Conservation (phyloP, 2,888 invertebrate genomes). For the Drosophila ustulata region DNA sequence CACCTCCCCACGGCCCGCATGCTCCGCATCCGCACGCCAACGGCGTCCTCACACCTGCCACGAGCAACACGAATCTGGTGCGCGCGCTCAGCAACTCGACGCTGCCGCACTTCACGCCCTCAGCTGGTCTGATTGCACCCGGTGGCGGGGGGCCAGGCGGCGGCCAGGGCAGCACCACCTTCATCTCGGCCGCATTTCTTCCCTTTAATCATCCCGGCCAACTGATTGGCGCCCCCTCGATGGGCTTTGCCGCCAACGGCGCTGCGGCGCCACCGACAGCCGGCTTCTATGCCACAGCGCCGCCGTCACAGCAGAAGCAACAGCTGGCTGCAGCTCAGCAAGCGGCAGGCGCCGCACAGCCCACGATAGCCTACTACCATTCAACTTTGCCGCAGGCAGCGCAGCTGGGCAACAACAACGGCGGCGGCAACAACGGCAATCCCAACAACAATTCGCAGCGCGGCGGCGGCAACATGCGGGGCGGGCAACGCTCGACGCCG, state of each 20-base stretch:
- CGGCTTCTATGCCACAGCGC: slow-evolving; percentile 40
- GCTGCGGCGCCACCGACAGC: slow-evolving; percentile 34
- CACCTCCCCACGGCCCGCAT: slow-evolving; percentile 27
- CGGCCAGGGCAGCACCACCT: slow-evolving; percentile 34
- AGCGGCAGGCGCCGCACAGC: slow-evolving; percentile 39
- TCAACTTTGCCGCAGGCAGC: slow-evolving; percentile 19
- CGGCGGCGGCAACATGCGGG: slow-evolving; percentile 43
- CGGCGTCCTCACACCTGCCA: slow-evolving; percentile 48
- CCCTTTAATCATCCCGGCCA: slow-evolving; percentile 49
- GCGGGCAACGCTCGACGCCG: slow-evolving; percentile 50
- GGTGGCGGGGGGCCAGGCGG: slow-evolving; percentile 23
- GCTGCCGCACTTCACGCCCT: slow-evolving; percentile 53
- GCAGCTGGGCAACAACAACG: slow-evolving; percentile 19
- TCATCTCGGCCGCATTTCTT: slow-evolving; percentile 49
- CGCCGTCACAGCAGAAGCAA: slow-evolving; percentile 54
- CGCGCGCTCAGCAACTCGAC: slow-evolving; percentile 53
- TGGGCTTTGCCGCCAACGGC: slow-evolving; percentile 56
- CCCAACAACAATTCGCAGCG: slow-evolving; percentile 41
- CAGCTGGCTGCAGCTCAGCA: slow-evolving; percentile 49
- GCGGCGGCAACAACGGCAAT: slow-evolving; percentile 28
- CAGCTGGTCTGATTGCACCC: slow-evolving; percentile 73
- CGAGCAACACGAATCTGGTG: slow-evolving; percentile 53
- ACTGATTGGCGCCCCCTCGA: slow-evolving; percentile 47
- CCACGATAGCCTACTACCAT: slow-evolving; percentile 43
- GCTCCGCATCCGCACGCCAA: slow-evolving; percentile 35